A percentile compares a stretch with the other conserved stretches of the same genome.
These are phyloP conservation scores for Apostichopus californicus DNA, from an alignment of 35 echinoderm and acorn worm genomes.

Conservation along the genomic window DNA sequence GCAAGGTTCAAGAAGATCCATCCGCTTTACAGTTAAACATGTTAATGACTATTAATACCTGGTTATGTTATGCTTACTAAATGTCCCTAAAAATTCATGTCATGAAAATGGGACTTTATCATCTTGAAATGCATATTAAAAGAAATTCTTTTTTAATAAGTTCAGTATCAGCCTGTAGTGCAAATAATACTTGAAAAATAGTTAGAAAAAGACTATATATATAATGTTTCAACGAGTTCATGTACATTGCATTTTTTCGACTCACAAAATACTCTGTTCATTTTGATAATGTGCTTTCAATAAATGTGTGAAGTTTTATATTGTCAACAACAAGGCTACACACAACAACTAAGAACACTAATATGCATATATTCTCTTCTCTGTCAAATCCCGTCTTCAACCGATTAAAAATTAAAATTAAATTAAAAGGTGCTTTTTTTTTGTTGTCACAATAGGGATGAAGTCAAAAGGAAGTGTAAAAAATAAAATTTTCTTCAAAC, in stretches of 20 bases:
- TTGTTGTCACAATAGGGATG: too few species aligned
- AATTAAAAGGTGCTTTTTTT: neutral
- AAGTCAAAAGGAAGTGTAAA: neutral
- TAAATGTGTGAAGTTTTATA: neutral
- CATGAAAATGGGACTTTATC: too few species aligned
- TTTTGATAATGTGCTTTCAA: neutral
- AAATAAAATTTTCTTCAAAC: neutral
- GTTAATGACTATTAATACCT: too few species aligned
- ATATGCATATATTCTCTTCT: neutral
- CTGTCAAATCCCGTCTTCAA: too few species aligned
- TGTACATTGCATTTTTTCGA: conserved; percentile 15
- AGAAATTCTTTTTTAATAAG: too few species aligned
- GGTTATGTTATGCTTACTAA: too few species aligned
- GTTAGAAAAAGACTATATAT: conserved; percentile 26
- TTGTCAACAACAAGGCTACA: neutral
- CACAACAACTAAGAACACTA: neutral
- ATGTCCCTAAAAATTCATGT: too few species aligned
- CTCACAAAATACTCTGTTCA: conserved; percentile 32
- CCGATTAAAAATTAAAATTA: neutral
- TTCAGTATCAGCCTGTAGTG: conserved; percentile 29
- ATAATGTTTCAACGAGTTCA: neutral
- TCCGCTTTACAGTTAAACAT: too few species aligned
- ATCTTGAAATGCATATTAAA: too few species aligned
- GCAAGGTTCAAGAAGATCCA: too few species aligned
- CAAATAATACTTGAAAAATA: conserved; percentile 24